Conservation (phyloP, 2,113 vertebrate species). For the Pardalotus punctatus region DNA sequence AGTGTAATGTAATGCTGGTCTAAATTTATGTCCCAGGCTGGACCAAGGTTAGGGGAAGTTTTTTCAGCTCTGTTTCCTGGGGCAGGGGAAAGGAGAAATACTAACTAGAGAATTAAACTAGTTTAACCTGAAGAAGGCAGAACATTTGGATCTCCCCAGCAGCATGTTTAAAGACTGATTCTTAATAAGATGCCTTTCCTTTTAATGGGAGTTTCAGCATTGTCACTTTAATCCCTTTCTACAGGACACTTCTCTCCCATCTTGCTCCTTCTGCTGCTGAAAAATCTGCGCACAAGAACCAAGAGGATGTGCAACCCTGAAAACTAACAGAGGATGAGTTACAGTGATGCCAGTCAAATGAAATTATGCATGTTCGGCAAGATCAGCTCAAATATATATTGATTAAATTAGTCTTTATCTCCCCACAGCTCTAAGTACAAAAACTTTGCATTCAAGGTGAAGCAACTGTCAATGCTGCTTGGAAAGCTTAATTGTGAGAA, state of each 20-base stretch:
- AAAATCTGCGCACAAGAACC: not conserved
- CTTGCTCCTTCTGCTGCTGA: not conserved
- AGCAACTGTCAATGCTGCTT: not conserved
- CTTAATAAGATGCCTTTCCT: not conserved
- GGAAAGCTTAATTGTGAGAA: not conserved
- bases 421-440: not conserved
- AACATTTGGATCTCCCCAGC: not conserved
- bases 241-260: not conserved
- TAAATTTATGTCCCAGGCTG: conserved; percentile 23
- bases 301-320: not conserved
- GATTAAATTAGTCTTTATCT: not conserved
- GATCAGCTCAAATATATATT: not conserved
- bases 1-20: not conserved
- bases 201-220: not conserved
- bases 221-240: not conserved
- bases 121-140: not conserved
- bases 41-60: not conserved
- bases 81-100: not conserved
- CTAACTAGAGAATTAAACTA: not conserved
- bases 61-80: conserved; percentile 2
- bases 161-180: not conserved
- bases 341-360: not conserved
- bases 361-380: not conserved
- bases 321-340: not conserved
- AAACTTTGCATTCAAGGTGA: not conserved